Conservation (phyloP, 2,797 vertebrate genomes). For the Mus minutoides region DNA sequence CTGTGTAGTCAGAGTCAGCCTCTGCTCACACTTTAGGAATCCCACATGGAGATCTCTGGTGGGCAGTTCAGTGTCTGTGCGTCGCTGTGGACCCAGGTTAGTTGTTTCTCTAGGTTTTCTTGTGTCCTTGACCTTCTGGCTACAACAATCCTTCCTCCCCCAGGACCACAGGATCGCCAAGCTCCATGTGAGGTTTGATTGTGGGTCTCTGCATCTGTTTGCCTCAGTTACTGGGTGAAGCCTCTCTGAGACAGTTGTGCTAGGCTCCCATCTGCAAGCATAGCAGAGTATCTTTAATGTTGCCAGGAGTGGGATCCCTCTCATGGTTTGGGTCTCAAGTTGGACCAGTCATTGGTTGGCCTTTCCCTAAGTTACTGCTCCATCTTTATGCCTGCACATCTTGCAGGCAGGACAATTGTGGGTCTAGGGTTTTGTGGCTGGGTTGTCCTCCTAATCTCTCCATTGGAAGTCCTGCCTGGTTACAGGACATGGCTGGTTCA, state of each 20-base stretch:
- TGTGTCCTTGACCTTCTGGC: not conserved
- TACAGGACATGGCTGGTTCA: not conserved
- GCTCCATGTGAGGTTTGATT: not conserved
- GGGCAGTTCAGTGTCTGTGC: not conserved
- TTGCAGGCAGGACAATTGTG: not conserved
- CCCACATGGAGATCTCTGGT: not conserved
- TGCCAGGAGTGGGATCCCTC: not conserved
- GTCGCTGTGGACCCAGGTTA: not conserved
- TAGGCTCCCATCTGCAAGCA: not conserved
- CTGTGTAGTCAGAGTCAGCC: not conserved
- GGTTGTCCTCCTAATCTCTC: not conserved
- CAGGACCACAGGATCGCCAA: not conserved
- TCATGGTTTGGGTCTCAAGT: not conserved
- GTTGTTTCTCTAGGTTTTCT: not conserved
- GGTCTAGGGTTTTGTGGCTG: not conserved
- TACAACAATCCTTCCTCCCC: not conserved
- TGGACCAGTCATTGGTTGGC: not conserved
- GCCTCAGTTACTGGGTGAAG: not conserved
- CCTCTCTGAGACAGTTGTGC: not conserved
- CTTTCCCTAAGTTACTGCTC: not conserved
- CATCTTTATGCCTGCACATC: not conserved
- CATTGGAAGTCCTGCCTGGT: not conserved
- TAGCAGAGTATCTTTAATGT: not conserved
- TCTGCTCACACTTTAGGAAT: no score
- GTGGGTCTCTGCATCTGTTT: not conserved